Evolutionary conservation across 2,113 vertebrate species (phyloP), one percentile per base, ranked within the genome.

Genomic region (Apeltes quadracus): DNA sequence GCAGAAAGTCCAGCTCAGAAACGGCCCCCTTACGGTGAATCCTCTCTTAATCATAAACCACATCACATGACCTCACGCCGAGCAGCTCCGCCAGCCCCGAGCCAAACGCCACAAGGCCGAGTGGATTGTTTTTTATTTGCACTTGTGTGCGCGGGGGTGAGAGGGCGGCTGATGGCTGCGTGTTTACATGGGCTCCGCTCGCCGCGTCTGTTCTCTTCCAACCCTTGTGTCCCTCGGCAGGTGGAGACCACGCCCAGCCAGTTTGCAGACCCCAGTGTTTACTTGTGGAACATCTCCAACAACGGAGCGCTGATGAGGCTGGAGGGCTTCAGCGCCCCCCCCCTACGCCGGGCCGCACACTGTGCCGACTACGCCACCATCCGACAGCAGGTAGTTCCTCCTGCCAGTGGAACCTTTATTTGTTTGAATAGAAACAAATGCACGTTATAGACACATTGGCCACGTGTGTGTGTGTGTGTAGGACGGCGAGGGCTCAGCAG

Each of bases 241-340:
- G 95, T 98, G 70, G 97, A 99, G 85, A 94, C 93, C 0, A 93
- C 91, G 5, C 95, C 95, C 0, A 77, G 95, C 72, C 97, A 98
- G 90, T 98, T 98, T 72, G 91, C 93, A 5, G 97, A 99, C 91
- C 91, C 92, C 23, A 96, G 75, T 36, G 90, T 98, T 61, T 99
- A 99, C 69, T 61, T 96, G 73, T 99, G 97, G 98, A 97, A 98
- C 15, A 73, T 95, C 76, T 93, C 96, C 73, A 95, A 91, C 61
- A 96, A 93, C 0, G 96, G 96, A 70, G 88, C 94, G 56, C 95
- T 98, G 46, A 90, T 93, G 62, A 95, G 90, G 83, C 81, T 98
- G 79, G 92, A 95, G 0, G 96, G 95, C 25, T 71, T 90, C 41
- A 70, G 43, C 3, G 87, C 84, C 0, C 77, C 93, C 1, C 87